Evolutionary conservation across 2,797 vertebrate species (phyloP), one percentile per base, ranked within the genome.

Genomic region (Microcaecilia unicolor): DNA sequence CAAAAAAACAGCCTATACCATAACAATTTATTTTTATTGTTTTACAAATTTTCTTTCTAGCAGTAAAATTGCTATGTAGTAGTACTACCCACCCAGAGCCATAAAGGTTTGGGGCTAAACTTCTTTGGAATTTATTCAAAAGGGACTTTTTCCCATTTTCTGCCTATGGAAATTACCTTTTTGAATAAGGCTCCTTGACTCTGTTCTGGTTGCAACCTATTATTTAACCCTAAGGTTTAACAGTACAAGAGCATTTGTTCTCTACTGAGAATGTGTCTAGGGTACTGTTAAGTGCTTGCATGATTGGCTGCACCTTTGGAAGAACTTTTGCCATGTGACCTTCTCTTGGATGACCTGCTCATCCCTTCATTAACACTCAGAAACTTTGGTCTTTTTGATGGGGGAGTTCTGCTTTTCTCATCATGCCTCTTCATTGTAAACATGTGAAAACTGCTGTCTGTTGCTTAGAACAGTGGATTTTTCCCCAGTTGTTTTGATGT

Each of bases 401-500:
- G 37, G 31, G 37, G 44, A n/a, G 55, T 54, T 28, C 61, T 38
- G 37, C 7, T 15, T 48, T 51, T 64, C 50, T 28, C 37, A 55
- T 39, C 49, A 47, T 61, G 41, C 40, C 8, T 15, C 41, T 6
- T 37, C 39, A 32, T 32, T 64, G 33, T 64, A 65, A 64, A 62
- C 60, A 63, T 6, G 14, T 50, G 48, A 0, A 35, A 42, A 41
- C 53, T 51, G 37, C 31, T 51, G n/a, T n/a, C n/a, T 10, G 27
- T 4, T 29, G 27, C 27, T 18, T 15, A 29, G 15, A 16, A 11
- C 27, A n/a, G n/a, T n/a, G n/a, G n/a, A 9, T 9, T 9, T 9
- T 6, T 24, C 22, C n/a, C n/a, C n/a, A n/a, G n/a, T n/a, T n/a
- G n/a, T n/a, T 66, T 66, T 80, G 61, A 60, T 70, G 63, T 76